These are phyloP conservation scores for Helleia helle DNA, from an alignment of 2,888 invertebrate species.

Conservation along the genomic window DNA sequence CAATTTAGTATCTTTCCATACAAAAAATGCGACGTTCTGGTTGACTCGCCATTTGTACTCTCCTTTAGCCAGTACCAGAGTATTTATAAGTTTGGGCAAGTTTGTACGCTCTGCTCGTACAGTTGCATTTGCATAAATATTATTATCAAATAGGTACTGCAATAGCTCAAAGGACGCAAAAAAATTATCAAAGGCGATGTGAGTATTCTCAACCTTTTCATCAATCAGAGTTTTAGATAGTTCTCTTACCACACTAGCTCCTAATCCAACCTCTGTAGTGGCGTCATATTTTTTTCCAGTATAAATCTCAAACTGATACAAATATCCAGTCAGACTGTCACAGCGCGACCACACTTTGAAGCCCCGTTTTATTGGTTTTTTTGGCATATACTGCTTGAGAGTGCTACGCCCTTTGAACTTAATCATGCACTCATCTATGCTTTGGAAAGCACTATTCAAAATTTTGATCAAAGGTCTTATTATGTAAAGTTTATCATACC, in stretches of 20 bases:
- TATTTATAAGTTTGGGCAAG: conserved; percentile 16
- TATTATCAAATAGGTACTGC: conserved; percentile 8
- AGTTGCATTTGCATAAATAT: conserved; percentile 8
- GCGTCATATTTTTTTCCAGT: too few relatives aligned
- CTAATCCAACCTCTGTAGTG: neutral
- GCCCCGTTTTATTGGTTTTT: neutral
- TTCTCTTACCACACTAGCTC: neutral
- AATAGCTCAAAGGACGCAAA: neutral
- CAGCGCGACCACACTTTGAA: neutral
- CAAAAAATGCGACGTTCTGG: conserved; percentile 14
- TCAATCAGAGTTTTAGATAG: neutral
- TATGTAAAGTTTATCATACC: too few relatives aligned
- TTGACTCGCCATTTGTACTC: conserved; percentile 17
- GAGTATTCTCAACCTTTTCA: conserved; percentile 2
- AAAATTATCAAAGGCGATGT: conserved; percentile 9
- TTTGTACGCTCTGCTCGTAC: conserved; percentile 6
- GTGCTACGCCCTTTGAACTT: too few relatives aligned
- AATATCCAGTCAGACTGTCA: neutral
- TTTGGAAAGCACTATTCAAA: too few relatives aligned
- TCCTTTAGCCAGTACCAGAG: conserved; percentile 16
- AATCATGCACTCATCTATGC: too few relatives aligned
- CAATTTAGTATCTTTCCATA: conserved; percentile 17
- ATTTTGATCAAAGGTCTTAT: too few relatives aligned
- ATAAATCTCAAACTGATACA: neutral
- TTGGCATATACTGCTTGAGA: too few relatives aligned